These are phyloP conservation scores for Noctua janthe DNA, from an alignment of 2,888 invertebrate genomes.

Conservation along the genomic window DNA sequence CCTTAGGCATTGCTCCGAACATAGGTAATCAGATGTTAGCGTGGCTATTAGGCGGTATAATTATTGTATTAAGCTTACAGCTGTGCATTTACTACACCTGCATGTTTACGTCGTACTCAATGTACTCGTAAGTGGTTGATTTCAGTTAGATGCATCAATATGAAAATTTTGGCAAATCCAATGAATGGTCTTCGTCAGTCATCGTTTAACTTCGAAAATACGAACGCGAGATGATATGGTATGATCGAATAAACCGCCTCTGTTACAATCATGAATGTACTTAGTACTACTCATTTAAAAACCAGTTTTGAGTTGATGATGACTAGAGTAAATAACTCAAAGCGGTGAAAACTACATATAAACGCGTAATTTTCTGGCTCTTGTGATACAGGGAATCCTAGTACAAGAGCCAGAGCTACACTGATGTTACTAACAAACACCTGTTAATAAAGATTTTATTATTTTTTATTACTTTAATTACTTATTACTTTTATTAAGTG, in stretches of 20 bases:
- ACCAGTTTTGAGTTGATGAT: background rate
- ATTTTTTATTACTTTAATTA: no score
- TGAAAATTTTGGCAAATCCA: background rate
- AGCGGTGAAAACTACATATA: background rate
- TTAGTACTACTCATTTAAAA: background rate
- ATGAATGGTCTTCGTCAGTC: background rate
- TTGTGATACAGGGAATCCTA: no score
- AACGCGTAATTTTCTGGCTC: background rate
- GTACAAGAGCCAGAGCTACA: no score
- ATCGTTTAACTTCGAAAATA: background rate
- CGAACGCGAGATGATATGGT: background rate
- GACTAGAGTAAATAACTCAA: background rate
- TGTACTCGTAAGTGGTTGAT: background rate
- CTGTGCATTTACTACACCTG: background rate
- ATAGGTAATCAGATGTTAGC: constrained; percentile 35
- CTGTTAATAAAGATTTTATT: no score
- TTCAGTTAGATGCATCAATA: background rate
- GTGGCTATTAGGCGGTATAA: background rate
- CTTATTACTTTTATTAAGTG: background rate
- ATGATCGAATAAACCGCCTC: background rate
- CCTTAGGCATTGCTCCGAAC: background rate
- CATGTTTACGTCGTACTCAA: background rate
- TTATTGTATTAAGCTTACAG: constrained; percentile 2
- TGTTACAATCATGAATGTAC: background rate
- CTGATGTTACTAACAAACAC: no score